Conservation (phyloP, 1,140 invertebrate species). For the Anoplolepis gracilipes region DNA sequence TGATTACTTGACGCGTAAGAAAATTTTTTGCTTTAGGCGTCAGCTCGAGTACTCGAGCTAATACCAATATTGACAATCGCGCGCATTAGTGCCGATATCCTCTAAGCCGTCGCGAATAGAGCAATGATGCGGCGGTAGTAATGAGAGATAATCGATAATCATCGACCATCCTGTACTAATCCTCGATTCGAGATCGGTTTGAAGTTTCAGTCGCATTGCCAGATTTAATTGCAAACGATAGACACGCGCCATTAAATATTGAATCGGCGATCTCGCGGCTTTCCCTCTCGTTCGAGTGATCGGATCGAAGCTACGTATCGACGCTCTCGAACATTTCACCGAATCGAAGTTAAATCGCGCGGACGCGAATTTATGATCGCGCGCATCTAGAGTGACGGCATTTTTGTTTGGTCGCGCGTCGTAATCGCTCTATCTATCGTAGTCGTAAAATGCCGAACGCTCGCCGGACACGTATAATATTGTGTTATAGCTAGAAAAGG, state of each 20-base stretch:
- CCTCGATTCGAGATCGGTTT: slow-evolving; percentile 10
- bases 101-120: slow-evolving; percentile 61
- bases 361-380: slow-evolving; percentile 32
- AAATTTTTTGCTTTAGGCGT: slow-evolving; percentile 19
- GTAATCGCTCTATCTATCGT: slow-evolving; percentile 49
- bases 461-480: slow-evolving; percentile 64
- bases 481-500: too few relatives aligned
- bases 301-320: neutral
- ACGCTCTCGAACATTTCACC: slow-evolving; percentile 28
- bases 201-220: slow-evolving; percentile 15
- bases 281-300: slow-evolving; percentile 17
- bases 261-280: slow-evolving; percentile 34
- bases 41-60: slow-evolving; percentile 57
- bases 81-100: slow-evolving; percentile 70
- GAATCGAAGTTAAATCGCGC: slow-evolving; percentile 26
- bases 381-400: slow-evolving; percentile 2
- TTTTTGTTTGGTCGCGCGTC: slow-evolving; percentile 11
- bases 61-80: slow-evolving; percentile 71
- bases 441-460: slow-evolving; percentile 51
- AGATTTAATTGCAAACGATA: slow-evolving; percentile 35
- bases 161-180: neutral
- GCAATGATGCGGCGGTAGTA: slow-evolving; percentile 51
- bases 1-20: too few relatives aligned
- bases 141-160: slow-evolving; percentile 63
- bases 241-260: slow-evolving; percentile 54